Base-by-base conservation (phyloP, 2,113 vertebrate species). In the Neoarius graeffei region DNA sequence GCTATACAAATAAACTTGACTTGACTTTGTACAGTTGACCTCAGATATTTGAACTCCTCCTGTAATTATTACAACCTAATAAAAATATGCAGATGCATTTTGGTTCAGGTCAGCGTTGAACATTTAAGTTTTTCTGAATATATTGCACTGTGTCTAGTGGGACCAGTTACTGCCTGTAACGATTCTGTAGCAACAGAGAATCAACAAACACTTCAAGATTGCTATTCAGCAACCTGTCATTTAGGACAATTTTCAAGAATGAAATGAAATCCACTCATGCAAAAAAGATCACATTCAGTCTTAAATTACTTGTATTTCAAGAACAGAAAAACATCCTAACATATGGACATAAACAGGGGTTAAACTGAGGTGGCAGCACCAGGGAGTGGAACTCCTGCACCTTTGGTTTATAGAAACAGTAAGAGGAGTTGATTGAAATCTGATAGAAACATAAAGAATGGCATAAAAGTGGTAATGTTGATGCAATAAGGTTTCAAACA, bases 381-480 rank as follows among this genome's bases (percentile, higher is more conserved):
- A 57, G 79, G 14, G 17, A 81, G 77, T 17, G 52, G n/a, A 80
- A 80, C 52, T 15, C n/a, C 50, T 81, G 56, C 56, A 27, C 17
- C n/a, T 81, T 59, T 81, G 79, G 4, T 81, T 81, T 59, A 81
- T 42, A 27, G 20, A 14, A 62, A 82, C 30, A 82, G 11, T 59
- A 82, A 62, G 6, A 60, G 57, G 10, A 62, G 19, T 6, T 82
- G 57, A 82, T 62, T 20, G 20, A 48, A 42, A 82, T 82, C 62
- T 62, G 30, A 62, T 62, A 62, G 4, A 62, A 42, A 1, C 35
- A 48, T 48, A 82, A 82, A 82, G 25, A 19, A 23, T 81, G 54
- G 30, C 9, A 81, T 81, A 13, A 82, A 82, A 48, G 19, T 13
- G n/a, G 20, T 6, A 59, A 35, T 42, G 27, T 62, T 48, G 56